Evolutionary conservation across 2,888 invertebrate species (phyloP).

Genomic region (Eledona agricola): DNA sequence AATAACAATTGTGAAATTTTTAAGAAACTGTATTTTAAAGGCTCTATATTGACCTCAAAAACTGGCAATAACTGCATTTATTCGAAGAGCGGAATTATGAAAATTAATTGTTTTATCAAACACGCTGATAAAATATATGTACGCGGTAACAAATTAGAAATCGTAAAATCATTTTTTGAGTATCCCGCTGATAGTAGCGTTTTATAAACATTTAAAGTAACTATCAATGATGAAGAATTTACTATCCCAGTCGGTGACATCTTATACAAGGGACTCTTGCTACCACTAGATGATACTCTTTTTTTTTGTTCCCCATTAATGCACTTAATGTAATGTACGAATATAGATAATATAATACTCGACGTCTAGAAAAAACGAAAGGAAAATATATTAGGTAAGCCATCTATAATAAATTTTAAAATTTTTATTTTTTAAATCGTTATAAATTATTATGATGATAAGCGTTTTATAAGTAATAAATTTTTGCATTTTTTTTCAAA

Average conservation of each 20-base stretch:
- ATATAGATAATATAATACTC: not conserved
- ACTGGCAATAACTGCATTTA: too few relatives aligned
- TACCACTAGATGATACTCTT: slow-evolving; percentile 1
- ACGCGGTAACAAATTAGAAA: too few relatives aligned
- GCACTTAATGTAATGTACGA: slow-evolving; percentile 4
- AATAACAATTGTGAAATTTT: too few relatives aligned
- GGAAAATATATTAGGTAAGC: not conserved
- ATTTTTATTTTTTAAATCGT: not conserved
- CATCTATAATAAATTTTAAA: not conserved
- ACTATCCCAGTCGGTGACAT: not conserved
- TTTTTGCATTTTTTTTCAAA: too few relatives aligned
- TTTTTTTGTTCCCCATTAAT: slow-evolving; percentile 6
- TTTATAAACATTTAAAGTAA: not conserved
- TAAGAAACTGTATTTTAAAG: too few relatives aligned
- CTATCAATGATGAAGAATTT: not conserved
- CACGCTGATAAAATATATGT: too few relatives aligned
- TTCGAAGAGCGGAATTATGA: too few relatives aligned
- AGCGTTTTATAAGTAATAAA: too few relatives aligned
- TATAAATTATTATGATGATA: not conserved
- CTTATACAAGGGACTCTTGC: slow-evolving; percentile 1
- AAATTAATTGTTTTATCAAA: too few relatives aligned
- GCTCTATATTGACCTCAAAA: too few relatives aligned
- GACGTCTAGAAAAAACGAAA: not conserved
- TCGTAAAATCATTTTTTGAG: too few relatives aligned
- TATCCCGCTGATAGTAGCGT: too few relatives aligned